Conservation (phyloP, 2,113 vertebrate genomes). For the Pseudorectes ferrugineus region DNA sequence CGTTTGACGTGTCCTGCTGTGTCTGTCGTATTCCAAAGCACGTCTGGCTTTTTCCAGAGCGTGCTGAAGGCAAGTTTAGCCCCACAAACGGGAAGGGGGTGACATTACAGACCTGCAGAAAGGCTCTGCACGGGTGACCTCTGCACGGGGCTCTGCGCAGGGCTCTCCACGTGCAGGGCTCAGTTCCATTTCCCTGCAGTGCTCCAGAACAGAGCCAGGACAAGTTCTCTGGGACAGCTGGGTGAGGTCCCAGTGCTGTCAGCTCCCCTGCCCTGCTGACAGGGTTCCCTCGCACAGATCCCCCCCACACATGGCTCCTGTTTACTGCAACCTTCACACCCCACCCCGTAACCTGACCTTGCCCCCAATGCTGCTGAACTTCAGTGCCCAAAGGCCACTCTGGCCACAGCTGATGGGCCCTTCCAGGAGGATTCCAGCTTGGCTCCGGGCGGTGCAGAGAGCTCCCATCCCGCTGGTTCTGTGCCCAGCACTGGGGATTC, state of each 20-base stretch:
- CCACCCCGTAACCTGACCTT: not conserved
- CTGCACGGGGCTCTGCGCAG: not conserved
- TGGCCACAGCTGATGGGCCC: not conserved
- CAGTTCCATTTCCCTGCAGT: not conserved
- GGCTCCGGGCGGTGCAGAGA: not conserved
- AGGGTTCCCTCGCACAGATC: not conserved
- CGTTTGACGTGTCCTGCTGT: rapidly evolving
- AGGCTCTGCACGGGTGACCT: rapidly evolving
- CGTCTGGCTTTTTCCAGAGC: not conserved
- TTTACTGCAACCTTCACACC: not conserved
- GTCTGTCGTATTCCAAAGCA: not conserved
- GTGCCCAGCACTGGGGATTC: not conserved
- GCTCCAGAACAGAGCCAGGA: not conserved
- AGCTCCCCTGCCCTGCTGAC: not conserved
- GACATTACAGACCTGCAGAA: not conserved
- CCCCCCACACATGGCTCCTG: not conserved
- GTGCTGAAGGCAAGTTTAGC: not conserved
- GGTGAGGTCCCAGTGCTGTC: not conserved
- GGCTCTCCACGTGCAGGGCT: not conserved
- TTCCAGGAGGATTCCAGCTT: not conserved
- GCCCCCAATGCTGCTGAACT: not conserved
- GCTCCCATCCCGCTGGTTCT: not conserved
- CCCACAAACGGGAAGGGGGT: not conserved
- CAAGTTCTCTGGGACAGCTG: not conserved
- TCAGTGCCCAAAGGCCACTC: not conserved